Base-by-base conservation (phyloP, 2,113 vertebrate species). In the Hymenochirus boettgeri region DNA sequence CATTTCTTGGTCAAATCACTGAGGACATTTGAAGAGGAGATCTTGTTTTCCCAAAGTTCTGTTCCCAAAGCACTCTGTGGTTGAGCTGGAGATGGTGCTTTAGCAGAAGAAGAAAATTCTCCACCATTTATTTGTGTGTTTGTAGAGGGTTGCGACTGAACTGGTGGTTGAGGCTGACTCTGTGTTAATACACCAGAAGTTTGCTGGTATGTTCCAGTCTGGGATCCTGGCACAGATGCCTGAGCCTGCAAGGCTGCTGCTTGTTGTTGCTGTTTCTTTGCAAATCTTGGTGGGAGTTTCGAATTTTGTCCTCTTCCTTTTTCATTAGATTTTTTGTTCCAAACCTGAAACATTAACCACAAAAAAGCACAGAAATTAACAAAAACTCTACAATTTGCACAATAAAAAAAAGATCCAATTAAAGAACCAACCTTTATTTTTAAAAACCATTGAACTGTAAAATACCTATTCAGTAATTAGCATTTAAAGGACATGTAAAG, bases 11-110 rank as follows among this genome's bases (percentile, higher is more conserved):
- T 84, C 72, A 96, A 86, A 23, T 99, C 95, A 35, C 88, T 85
- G 31, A 96, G 86, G 61, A 90, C 89, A 3, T 88, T 73, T 39
- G 92, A 73, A 35, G 88, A 73, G 3, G 89, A 76, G 57, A 90
- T 91, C 82, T 99, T 97, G 77, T 85, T 98, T 74, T 98, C 95
- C 96, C 96, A 99, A 2, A 98, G 72, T 31, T 99, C 96, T 17
- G 91, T 80, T 61, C 91, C 90, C 19, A 97, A 80, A 48, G 86
- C 76, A 27, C 83, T 88, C 75, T 91, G 91, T 1, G 90, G 46
- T 65, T 87, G 91, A 0, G 83, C 60, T 1, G 79, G 79, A 26
- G 86, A 83, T 17, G 92, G 74, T 54, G 79, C 71, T 58, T 90
- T 90, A 59, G 89, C 82, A 72, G 92, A 3, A 27, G 83, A 75